A percentile compares a stretch with the other conserved stretches of the same genome.
These are phyloP conservation scores for Myotis findleyi DNA, from an alignment of 2,797 vertebrate genomes.

Conservation along the genomic window DNA sequence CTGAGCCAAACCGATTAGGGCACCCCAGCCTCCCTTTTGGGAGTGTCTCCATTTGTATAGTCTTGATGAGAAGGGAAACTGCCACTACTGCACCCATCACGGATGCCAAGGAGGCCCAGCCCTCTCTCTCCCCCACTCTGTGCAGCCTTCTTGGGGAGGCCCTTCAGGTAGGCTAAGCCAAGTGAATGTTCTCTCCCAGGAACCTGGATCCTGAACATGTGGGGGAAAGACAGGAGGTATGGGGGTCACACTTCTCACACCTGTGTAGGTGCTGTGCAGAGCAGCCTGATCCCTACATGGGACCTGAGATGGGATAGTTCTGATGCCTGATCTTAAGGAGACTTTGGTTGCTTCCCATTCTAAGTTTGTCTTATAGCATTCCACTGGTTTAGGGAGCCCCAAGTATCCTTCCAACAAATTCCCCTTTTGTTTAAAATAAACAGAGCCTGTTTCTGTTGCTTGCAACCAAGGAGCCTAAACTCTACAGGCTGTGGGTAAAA, in stretches of 20 bases:
- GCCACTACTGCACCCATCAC: neutral
- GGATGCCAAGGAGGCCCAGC: neutral
- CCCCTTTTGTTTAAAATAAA: conserved; percentile 2
- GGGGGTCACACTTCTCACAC: neutral
- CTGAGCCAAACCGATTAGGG: no score
- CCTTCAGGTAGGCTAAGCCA: neutral
- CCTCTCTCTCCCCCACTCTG: no score
- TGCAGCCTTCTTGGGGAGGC: neutral
- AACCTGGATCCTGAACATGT: neutral
- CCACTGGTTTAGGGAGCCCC: neutral
- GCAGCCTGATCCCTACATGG: no score
- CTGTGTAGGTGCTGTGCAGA: neutral
- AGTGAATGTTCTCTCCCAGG: neutral
- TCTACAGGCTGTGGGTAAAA: neutral
- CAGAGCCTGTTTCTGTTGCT: neutral
- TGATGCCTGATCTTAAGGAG: neutral
- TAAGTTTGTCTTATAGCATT: neutral
- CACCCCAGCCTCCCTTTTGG: neutral
- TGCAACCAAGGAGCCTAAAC: neutral
- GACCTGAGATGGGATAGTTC: neutral
- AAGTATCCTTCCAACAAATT: neutral
- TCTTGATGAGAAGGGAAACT: neutral
- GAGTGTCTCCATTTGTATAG: neutral
- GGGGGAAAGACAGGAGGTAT: fast-evolving
- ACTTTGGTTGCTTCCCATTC: neutral